Evolutionary conservation across 2,888 invertebrate species (phyloP), one percentile per base, ranked within the genome.

Genomic region (Tenthredo notha): DNA sequence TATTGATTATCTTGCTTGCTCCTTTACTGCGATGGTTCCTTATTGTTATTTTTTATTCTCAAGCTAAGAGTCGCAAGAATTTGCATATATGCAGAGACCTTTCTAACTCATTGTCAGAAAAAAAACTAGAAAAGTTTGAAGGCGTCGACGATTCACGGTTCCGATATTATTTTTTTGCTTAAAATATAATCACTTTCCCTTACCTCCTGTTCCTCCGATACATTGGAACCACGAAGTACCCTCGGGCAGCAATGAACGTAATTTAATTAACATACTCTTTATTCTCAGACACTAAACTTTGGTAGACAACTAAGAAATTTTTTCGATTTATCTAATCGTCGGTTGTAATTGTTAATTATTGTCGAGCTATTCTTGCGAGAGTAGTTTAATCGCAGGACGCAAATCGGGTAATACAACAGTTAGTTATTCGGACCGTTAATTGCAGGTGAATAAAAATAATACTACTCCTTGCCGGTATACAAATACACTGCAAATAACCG

Each of bases 21-120:
- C 43, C 2, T 43, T 10, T 12, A 12, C 10, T 12, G 43, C 43
- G 43, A 43, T 43, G 12, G 43, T 2, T 40, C 40, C 1, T 43
- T 43, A 43, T 43, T 43, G 1, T 0, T 9, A 43, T 61, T 33
- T 0, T 61, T 61, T 25, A 7, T 18, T 25, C 2, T 18, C 0
- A 61, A 61, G 25, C 61, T 61, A 12, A 61, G 61, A 61, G 61
- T 61, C 61, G 25, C 61, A 61, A 10, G 61, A 61, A 61, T 61
- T 12, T 43, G 43, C 33, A 33, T 33, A 33, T 33, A 33, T 33
- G 33, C 33, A 4, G 33, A 33, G 4, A 33, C 4, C 33, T 33
- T 33, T 3, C 33, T 33, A 33, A 33, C 33, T 33, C 33, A 33
- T 33, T 33, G 33, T 33, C 33, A 33, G 33, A 4, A 33, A 33